phyloP scores from a whole-genome alignment of 53 echinoderm and acorn worm species.

The Actinopyga echinites region DNA sequence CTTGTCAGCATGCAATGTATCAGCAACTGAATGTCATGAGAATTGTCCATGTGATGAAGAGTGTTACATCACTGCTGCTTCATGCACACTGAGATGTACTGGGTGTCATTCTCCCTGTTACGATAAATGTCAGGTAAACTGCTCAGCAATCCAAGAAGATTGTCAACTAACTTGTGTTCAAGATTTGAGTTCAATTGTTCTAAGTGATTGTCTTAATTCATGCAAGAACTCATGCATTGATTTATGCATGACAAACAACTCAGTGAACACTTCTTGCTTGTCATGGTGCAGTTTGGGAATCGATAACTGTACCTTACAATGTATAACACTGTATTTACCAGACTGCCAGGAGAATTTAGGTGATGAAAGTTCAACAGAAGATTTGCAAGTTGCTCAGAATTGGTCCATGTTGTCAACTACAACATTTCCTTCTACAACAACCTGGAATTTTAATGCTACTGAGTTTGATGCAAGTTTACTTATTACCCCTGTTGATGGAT shows the following conservation, averaged over 20 bases:
- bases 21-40: slow-evolving; percentile 37
- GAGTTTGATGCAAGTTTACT: too few relatives aligned
- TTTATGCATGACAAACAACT: neutral
- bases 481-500: too few relatives aligned
- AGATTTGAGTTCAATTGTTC: neutral
- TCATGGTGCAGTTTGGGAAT: neutral
- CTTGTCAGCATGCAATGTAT: slow-evolving; percentile 26
- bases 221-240: neutral
- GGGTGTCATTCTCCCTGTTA: slow-evolving; percentile 55
- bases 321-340: neutral
- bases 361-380: too few relatives aligned
- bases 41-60: slow-evolving; percentile 62
- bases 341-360: neutral
- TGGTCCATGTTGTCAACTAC: too few relatives aligned
- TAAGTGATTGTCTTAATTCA: neutral
- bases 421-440: too few relatives aligned
- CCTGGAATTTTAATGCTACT: too few relatives aligned
- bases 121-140: slow-evolving; percentile 34
- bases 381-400: too few relatives aligned
- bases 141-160: neutral
- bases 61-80: slow-evolving; percentile 33
- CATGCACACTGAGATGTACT: slow-evolving; percentile 48
- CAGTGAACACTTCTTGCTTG: neutral
- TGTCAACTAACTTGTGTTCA: slow-evolving; percentile 44
- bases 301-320: neutral